Evolutionary conservation across 2,888 invertebrate genomes (phyloP).

Genomic region (Drosophila pegasa): DNA sequence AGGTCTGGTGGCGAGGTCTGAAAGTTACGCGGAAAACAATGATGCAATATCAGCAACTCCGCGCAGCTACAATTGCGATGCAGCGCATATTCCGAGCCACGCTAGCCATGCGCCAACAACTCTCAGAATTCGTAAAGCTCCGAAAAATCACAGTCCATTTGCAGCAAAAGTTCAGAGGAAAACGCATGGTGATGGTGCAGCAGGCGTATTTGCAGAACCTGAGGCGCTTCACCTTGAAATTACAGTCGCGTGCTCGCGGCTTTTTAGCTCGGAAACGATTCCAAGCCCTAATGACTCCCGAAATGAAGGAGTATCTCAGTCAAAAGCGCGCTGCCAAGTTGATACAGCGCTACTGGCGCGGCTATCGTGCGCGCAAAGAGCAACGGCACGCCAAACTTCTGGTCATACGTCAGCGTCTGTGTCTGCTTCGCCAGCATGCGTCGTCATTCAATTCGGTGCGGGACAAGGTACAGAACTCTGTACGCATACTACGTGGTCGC

Average conservation of each 20-base stretch:
- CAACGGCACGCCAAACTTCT: conserved; percentile 70
- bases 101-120: conserved; percentile 62
- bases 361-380: conserved; percentile 84
- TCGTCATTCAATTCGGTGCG: conserved; percentile 76
- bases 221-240: conserved; percentile 41
- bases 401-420: conserved; percentile 76
- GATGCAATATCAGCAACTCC: conserved; percentile 78
- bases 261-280: conserved; percentile 86
- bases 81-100: conserved; percentile 81
- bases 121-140: conserved; percentile 63
- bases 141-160: conserved; percentile 67
- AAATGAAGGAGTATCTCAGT: conserved; percentile 84
- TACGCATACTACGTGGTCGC: conserved; percentile 80
- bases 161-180: conserved; percentile 85
- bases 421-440: conserved; percentile 66
- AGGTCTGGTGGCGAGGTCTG: conserved; percentile 71
- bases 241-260: conserved; percentile 85
- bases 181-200: conserved; percentile 83
- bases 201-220: conserved; percentile 71
- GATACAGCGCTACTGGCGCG: conserved; percentile 88
- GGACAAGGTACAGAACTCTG: conserved; percentile 78
- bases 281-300: conserved; percentile 85
- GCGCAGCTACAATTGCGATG: conserved; percentile 70
- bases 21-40: conserved; percentile 68
- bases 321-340: conserved; percentile 86